phyloP scores from a whole-genome alignment of 53 echinoderm and acorn worm species.

The Apostichopus leukothele region DNA sequence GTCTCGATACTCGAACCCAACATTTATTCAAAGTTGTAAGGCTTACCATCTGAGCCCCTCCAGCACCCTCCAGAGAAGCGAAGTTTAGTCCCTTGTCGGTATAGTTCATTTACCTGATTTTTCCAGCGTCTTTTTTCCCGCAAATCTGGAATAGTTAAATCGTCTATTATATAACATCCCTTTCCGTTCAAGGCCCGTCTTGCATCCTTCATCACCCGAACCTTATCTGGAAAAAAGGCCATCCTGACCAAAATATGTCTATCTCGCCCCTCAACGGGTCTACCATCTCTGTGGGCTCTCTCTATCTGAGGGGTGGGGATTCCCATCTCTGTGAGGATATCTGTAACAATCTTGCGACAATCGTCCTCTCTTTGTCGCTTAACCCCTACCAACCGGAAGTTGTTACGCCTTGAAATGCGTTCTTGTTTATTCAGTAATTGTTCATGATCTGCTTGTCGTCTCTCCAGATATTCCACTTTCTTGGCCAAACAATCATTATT shows the following conservation, averaged over 20 bases:
- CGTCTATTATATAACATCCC: neutral
- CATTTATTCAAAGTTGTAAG: neutral
- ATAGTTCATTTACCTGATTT: neutral
- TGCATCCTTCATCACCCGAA: conserved; percentile 9
- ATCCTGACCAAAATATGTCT: conserved; percentile 22
- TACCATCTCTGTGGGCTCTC: conserved; percentile 6
- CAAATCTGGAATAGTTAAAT: neutral
- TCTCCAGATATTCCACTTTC: neutral
- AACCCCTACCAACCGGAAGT: neutral
- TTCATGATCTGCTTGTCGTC: too few relatives aligned
- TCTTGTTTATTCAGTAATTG: neutral
- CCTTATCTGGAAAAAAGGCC: conserved; percentile 15
- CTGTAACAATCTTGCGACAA: neutral
- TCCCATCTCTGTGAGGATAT: neutral
- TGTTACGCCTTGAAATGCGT: conserved; percentile 6
- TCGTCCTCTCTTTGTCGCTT: neutral
- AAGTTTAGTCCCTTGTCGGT: neutral
- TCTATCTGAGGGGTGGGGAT: neutral
- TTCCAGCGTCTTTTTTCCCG: too few relatives aligned
- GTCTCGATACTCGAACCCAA: neutral
- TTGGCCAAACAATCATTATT: neutral
- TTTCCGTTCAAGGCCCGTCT: neutral
- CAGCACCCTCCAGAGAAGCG: neutral
- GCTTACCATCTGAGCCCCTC: neutral
- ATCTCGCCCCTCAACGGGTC: neutral